Conservation (phyloP, 1,140 invertebrate genomes). For the Ylistrum balloti region DNA sequence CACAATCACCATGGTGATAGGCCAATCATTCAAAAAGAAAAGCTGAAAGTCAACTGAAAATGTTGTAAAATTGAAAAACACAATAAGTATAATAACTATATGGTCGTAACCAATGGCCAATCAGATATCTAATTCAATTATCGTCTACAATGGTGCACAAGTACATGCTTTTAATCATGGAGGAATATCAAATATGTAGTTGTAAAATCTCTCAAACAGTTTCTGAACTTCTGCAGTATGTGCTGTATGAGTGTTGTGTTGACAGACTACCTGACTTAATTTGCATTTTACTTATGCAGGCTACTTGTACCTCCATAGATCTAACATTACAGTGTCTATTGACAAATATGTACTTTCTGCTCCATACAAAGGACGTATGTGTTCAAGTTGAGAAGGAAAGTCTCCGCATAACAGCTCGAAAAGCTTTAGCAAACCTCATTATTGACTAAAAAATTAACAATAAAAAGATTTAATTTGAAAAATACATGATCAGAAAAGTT, state of each 20-base stretch:
- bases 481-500: background rate
- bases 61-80: too few relatives aligned
- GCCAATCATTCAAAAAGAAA: too few relatives aligned
- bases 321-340: background rate
- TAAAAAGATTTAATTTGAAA: background rate
- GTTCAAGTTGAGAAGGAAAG: constrained; percentile 33
- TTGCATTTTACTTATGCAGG: background rate
- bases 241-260: background rate
- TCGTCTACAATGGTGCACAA: too few relatives aligned
- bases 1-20: too few relatives aligned
- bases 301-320: background rate
- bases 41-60: too few relatives aligned
- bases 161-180: too few relatives aligned
- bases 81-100: too few relatives aligned
- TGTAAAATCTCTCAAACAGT: too few relatives aligned
- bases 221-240: background rate
- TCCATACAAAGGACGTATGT: background rate
- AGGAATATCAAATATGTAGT: too few relatives aligned
- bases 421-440: constrained; percentile 38
- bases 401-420: constrained; percentile 5
- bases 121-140: too few relatives aligned
- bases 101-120: too few relatives aligned
- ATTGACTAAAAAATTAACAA: constrained; percentile 40
- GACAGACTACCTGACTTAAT: background rate
- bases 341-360: background rate